phyloP scores from a whole-genome alignment of 2,113 vertebrate species.

The Rhegmatorhina hoffmannsi region DNA sequence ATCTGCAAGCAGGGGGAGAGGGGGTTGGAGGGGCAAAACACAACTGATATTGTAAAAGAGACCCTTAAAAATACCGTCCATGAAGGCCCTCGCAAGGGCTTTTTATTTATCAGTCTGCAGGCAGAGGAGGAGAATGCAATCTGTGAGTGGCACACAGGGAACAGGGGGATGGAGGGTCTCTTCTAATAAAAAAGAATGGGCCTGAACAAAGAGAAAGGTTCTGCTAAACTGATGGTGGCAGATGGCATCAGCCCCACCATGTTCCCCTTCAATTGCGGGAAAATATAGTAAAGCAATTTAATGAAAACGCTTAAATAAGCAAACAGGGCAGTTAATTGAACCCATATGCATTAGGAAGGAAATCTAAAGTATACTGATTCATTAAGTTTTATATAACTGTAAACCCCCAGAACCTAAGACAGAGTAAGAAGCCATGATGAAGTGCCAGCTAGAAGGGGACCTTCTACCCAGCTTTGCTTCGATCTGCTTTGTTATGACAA shows the following conservation, averaged over 20 bases:
- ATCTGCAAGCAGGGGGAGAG: neutral
- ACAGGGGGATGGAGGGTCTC: neutral
- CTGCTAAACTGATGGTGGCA: constrained; percentile 56
- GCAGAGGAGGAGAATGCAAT: neutral
- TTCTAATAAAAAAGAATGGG: constrained; percentile 28
- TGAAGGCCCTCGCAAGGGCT: neutral
- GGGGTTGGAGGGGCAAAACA: neutral
- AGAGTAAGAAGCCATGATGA: constrained; percentile 64
- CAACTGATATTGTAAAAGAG: constrained; percentile 47
- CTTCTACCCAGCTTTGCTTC: constrained; percentile 45
- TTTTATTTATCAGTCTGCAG: constrained; percentile 33
- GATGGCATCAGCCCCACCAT: constrained; percentile 67
- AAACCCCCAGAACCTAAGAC: constrained; percentile 69
- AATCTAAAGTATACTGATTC: constrained; percentile 74
- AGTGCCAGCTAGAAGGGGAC: constrained; percentile 57
- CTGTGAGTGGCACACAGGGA: neutral
- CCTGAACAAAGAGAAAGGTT: constrained; percentile 58
- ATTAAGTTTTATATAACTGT: constrained; percentile 78
- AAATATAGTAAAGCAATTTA: constrained; percentile 75
- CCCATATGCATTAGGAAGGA: constrained; percentile 75
- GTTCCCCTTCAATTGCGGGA: constrained; percentile 63
- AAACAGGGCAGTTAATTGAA: constrained; percentile 73
- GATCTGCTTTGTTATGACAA: constrained; percentile 66
- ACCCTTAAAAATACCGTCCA: constrained; percentile 6
- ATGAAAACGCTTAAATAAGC: constrained; percentile 76